A percentile compares a stretch with the other conserved stretches of the same genome.
Evolutionary conservation across 2,888 invertebrate species (phyloP).

Genomic region (Cremastinae sp.): DNA sequence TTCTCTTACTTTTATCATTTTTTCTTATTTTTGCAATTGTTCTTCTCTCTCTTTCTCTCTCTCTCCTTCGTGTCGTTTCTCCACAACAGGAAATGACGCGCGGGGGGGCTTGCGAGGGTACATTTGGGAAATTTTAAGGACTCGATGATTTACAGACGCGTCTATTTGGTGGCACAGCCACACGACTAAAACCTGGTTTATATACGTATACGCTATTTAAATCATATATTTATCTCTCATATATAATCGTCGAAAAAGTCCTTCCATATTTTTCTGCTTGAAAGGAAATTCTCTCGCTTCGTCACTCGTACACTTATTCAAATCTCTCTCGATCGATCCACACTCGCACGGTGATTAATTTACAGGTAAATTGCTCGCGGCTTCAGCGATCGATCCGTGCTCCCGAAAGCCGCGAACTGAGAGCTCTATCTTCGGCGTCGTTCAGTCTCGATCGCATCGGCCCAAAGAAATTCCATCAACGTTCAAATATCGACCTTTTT

Average conservation of each 20-base stretch:
- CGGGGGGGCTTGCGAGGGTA: slow-evolving; percentile 44
- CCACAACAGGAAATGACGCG: slow-evolving; percentile 47
- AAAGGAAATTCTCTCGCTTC: slow-evolving; percentile 37
- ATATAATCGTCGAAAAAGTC: too few relatives aligned
- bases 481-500: too few relatives aligned
- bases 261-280: slow-evolving; percentile 26
- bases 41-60: slow-evolving; percentile 7
- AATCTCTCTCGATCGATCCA: slow-evolving; percentile 15
- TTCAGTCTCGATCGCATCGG: slow-evolving; percentile 11
- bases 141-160: slow-evolving; percentile 56
- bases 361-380: slow-evolving; percentile 52
- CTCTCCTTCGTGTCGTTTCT: slow-evolving; percentile 8
- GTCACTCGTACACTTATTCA: slow-evolving; percentile 38
- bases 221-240: slow-evolving; percentile 39
- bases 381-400: slow-evolving; percentile 32
- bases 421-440: slow-evolving; percentile 6
- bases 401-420: too few relatives aligned
- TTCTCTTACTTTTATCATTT: slow-evolving; percentile 21
- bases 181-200: slow-evolving; percentile 38
- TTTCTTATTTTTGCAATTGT: neutral
- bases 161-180: slow-evolving; percentile 51
- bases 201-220: slow-evolving; percentile 44
- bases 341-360: slow-evolving; percentile 43
- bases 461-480: slow-evolving; percentile 5
- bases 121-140: slow-evolving; percentile 33